Evolutionary conservation across 35 echinoderm and acorn worm genomes (phyloP), one percentile per base, ranked within the genome.

Genomic region (Chiridota heheva): DNA sequence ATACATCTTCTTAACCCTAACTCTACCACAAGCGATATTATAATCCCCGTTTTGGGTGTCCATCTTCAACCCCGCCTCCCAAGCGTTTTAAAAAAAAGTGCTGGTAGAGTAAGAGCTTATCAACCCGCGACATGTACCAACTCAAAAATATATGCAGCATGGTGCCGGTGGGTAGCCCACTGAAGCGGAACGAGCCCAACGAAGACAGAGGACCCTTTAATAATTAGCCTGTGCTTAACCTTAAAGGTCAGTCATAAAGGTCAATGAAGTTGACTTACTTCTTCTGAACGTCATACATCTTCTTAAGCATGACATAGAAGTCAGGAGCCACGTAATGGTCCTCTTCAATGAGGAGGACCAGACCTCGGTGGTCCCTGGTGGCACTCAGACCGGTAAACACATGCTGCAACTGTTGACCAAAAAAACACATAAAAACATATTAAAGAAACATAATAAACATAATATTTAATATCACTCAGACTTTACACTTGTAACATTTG

Each of bases 291-390:
- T 40, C 30, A 43, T 97, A 97, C 93, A 97, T 97, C 32, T 87
- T 79, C 58, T 87, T 58, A 17, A 97, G 60, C 78, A 91, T 83
- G 10, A 80, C 69, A 58, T 91, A 88, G 39, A 91, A 91, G 59
- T 97, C 93, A 24, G 93, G 93, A 33, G 88, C 72, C 31, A 97
- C 84, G 56, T 97, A 97, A 66, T 97, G 93, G 49, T 97, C 93
- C 42, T 97, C 93, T 70, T 97, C 93, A 3, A 97, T 48, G 2
- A 97, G 75, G 27, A 97, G 55, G 13, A 97, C 89, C 31, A 91
- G 84, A 37, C 93, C 93, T 8, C 79, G 39, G 67, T 97, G 93
- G 74, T 91, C 75, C 17, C 67, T 76, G 49, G 89, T 88, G 39
- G 80, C 85, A 36, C 40, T 47, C 15, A 97, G 44, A 78, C 93